phyloP scores from a whole-genome alignment of 2,797 vertebrate species.

The Coilia nasus region DNA sequence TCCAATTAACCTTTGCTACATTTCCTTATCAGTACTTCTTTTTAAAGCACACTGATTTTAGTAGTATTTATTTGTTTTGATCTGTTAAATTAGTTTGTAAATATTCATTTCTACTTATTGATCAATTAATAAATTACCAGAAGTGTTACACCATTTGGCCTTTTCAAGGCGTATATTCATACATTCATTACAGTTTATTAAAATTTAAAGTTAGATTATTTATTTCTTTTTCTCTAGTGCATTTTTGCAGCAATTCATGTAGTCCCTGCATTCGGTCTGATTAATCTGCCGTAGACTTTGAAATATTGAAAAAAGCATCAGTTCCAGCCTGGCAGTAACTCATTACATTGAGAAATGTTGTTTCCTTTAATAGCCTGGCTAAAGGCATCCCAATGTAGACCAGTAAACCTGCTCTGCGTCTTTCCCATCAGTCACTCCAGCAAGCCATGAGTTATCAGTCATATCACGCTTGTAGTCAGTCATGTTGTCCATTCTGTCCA shows the following conservation, averaged over 20 bases:
- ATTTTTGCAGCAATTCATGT: background rate
- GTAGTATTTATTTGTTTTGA: background rate
- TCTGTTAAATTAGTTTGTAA: background rate
- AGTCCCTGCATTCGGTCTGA: slow-evolving; percentile 16
- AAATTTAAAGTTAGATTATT: background rate
- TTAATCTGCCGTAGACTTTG: slow-evolving; percentile 45
- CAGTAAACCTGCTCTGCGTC: background rate
- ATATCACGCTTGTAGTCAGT: background rate
- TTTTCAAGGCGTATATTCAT: background rate
- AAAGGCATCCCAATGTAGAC: background rate
- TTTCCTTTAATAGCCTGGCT: background rate
- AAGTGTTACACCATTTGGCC: background rate
- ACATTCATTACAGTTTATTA: background rate
- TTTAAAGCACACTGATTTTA: background rate
- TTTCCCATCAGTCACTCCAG: background rate
- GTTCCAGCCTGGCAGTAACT: slow-evolving; percentile 41
- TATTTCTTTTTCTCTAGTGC: no score
- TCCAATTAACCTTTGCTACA: background rate
- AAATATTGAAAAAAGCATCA: slow-evolving; percentile 45
- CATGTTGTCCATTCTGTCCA: background rate
- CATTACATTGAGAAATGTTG: slow-evolving; percentile 46
- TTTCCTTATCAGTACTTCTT: background rate
- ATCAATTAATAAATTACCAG: background rate
- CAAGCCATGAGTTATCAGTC: background rate
- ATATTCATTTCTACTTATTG: background rate